Percentiles rank a stretch among this genome's conserved stretches.
Conservation (phyloP, 2,888 invertebrate species). For the Leptinotarsa rubiginosa region DNA sequence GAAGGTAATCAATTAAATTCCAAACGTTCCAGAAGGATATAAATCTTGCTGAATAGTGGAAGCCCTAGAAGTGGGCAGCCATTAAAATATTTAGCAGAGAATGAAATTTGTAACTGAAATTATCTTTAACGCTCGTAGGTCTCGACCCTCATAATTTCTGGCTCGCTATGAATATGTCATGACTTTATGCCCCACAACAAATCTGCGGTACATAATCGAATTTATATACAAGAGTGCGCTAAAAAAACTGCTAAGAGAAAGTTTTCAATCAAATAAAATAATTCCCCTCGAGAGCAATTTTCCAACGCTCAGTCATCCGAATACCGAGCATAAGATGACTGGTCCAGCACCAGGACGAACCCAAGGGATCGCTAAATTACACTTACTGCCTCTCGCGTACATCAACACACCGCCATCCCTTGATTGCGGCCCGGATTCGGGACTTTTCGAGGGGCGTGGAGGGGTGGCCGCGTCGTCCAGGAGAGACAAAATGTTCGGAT, state of each 20-base stretch:
- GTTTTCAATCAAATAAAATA: conserved; percentile 79
- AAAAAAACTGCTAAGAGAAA: conserved; percentile 65
- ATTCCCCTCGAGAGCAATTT: conserved; percentile 80
- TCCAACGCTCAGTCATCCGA: conserved; percentile 71
- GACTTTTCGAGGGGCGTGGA: conserved; percentile 2
- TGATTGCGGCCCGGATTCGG: conserved; percentile 26
- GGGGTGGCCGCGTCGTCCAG: neutral
- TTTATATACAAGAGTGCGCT: conserved; percentile 65
- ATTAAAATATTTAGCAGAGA: conserved; percentile 65
- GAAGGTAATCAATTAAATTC: conserved; percentile 34
- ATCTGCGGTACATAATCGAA: conserved; percentile 68
- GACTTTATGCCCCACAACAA: conserved; percentile 62
- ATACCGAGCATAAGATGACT: conserved; percentile 60
- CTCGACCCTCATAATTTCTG: conserved; percentile 63
- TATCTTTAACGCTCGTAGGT: conserved; percentile 58
- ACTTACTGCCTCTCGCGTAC: conserved; percentile 66
- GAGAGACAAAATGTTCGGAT: neutral
- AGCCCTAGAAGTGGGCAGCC: conserved; percentile 59
- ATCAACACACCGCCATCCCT: conserved; percentile 62
- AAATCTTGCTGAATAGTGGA: conserved; percentile 43
- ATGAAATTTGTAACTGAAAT: conserved; percentile 65
- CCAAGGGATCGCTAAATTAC: conserved; percentile 67
- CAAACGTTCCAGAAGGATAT: conserved; percentile 33
- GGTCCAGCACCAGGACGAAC: conserved; percentile 59
- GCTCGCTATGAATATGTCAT: conserved; percentile 65